Evolutionary conservation across 2,797 vertebrate genomes (phyloP).

Genomic region (Pempheris klunzingeri): DNA sequence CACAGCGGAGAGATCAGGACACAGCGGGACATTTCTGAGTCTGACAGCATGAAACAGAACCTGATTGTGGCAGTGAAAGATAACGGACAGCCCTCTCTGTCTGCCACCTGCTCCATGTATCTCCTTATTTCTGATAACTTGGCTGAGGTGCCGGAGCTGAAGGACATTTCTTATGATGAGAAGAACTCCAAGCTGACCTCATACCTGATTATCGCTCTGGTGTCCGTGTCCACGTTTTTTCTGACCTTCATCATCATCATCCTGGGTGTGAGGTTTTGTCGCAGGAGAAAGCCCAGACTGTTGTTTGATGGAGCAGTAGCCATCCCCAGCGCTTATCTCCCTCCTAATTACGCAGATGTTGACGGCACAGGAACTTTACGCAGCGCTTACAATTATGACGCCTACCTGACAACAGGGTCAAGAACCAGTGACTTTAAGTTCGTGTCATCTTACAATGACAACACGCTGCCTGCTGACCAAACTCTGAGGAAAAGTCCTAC

Average conservation of each 20-base stretch:
- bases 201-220: conserved; percentile 87
- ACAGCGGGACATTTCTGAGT: too few species aligned
- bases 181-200: conserved; percentile 86
- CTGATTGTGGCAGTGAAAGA: conserved; percentile 71
- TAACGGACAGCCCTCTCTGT: conserved; percentile 79
- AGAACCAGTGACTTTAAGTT: too few species aligned
- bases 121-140: conserved; percentile 86
- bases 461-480: conserved; percentile 52
- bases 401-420: too few species aligned
- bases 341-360: conserved; percentile 74
- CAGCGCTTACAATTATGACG: too few species aligned
- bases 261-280: conserved; percentile 62
- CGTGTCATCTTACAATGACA: conserved; percentile 49
- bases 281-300: conserved; percentile 60
- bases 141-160: conserved; percentile 84
- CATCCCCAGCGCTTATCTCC: conserved; percentile 67
- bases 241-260: conserved; percentile 75
- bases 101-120: conserved; percentile 77
- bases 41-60: too few species aligned
- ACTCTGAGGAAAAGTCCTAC: conserved; percentile 42
- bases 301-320: conserved; percentile 60
- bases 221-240: conserved; percentile 88
- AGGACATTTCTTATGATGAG: conserved; percentile 79
- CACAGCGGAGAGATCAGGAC: too few species aligned
- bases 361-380: conserved; percentile 34